Percentiles rank a stretch among this genome's conserved stretches.
Evolutionary conservation across 2,113 vertebrate species (phyloP).

Genomic region (Pelobates fuscus): DNA sequence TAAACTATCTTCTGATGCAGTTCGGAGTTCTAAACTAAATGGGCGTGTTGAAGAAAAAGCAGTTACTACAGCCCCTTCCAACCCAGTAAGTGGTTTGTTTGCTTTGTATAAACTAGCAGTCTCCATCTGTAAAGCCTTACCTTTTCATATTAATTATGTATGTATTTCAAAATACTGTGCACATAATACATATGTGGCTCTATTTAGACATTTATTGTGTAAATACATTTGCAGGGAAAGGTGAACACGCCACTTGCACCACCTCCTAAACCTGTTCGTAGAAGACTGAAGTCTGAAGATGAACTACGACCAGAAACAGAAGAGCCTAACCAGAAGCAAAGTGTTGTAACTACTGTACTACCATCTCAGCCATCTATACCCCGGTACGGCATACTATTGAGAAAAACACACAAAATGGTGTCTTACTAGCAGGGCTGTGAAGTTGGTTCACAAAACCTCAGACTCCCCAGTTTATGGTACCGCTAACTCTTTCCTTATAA

Average conservation of each 20-base stretch:
- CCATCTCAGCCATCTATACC: constrained; percentile 92
- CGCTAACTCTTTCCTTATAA: too few relatives aligned
- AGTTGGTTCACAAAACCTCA: too few relatives aligned
- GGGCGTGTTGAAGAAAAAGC: constrained; percentile 85
- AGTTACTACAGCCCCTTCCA: constrained; percentile 71
- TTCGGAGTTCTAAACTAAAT: constrained; percentile 87
- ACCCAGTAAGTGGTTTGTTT: constrained; percentile 65
- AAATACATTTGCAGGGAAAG: constrained; percentile 72
- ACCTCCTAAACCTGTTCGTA: constrained; percentile 91
- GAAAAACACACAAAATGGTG: not conserved
- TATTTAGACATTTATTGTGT: too few relatives aligned
- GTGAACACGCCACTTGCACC: constrained; percentile 89
- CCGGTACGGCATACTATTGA: constrained; percentile 71
- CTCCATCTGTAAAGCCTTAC: too few relatives aligned
- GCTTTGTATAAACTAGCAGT: too few relatives aligned
- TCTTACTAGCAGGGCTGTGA: too few relatives aligned
- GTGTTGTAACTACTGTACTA: constrained; percentile 82
- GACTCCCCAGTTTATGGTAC: too few relatives aligned
- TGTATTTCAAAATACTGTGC: too few relatives aligned
- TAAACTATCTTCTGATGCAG: constrained; percentile 75
- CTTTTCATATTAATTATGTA: too few relatives aligned
- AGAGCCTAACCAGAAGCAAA: constrained; percentile 85
- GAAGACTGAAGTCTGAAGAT: constrained; percentile 96
- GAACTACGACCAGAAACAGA: constrained; percentile 90
- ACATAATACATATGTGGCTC: too few relatives aligned